Percentiles rank a stretch among this genome's conserved stretches.
Evolutionary conservation across 2,888 invertebrate genomes (phyloP).

Genomic region (Ecliptopera silaceata): DNA sequence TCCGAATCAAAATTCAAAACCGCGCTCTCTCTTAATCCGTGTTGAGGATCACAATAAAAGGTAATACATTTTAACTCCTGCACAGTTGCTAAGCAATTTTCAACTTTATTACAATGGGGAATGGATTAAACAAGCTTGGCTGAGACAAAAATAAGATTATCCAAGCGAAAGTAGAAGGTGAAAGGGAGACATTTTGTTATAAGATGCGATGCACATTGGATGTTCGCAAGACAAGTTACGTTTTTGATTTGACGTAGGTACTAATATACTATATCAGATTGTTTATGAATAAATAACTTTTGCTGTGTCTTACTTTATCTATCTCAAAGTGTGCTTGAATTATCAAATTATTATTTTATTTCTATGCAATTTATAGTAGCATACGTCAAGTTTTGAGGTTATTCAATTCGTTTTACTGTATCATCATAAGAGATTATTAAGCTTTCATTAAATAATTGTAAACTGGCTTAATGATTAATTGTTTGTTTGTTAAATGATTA

Average conservation of each 20-base stretch:
- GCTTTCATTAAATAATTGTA: too few relatives aligned
- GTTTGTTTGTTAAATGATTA: too few relatives aligned
- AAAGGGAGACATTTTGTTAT: slow-evolving; percentile 79
- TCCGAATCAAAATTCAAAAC: slow-evolving; percentile 83
- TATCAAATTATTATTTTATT: too few relatives aligned
- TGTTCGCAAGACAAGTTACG: slow-evolving; percentile 30
- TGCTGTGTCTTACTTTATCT: not conserved
- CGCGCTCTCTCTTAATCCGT: slow-evolving; percentile 83
- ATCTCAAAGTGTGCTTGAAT: not conserved
- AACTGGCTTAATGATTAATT: too few relatives aligned
- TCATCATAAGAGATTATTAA: too few relatives aligned
- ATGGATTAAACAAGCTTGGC: slow-evolving; percentile 58
- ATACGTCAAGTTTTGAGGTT: too few relatives aligned
- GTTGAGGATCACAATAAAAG: slow-evolving; percentile 83
- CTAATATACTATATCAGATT: not conserved
- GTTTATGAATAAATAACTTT: not conserved
- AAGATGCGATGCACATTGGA: slow-evolving; percentile 53
- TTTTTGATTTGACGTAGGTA: slow-evolving; percentile 1
- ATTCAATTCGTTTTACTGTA: too few relatives aligned
- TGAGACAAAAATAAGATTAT: slow-evolving; percentile 76
- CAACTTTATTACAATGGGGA: slow-evolving; percentile 51
- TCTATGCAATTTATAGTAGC: too few relatives aligned
- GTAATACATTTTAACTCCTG: slow-evolving; percentile 81
- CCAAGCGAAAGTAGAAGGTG: slow-evolving; percentile 83
- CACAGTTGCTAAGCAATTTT: slow-evolving; percentile 48